phyloP scores from a whole-genome alignment of 1,140 invertebrate genomes.

The Drosophila sucinea region DNA sequence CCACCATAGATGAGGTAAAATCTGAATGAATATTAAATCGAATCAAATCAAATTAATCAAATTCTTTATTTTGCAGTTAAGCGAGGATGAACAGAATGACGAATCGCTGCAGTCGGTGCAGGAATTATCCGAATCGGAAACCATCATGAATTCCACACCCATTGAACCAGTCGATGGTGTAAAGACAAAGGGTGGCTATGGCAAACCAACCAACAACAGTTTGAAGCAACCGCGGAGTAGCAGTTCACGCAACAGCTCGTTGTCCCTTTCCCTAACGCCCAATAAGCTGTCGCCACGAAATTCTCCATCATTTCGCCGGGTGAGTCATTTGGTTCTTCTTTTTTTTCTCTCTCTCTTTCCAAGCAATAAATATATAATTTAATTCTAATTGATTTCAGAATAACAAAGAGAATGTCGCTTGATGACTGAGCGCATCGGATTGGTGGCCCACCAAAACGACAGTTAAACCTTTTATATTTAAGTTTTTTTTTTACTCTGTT shows the following conservation, averaged over 20 bases:
- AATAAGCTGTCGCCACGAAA: constrained; percentile 48
- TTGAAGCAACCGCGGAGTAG: constrained; percentile 38
- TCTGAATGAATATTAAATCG: not conserved
- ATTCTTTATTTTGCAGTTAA: constrained; percentile 38
- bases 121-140: constrained; percentile 71
- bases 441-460: not conserved
- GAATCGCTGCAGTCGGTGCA: constrained; percentile 60
- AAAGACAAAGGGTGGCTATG: constrained; percentile 32
- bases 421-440: constrained; percentile 11
- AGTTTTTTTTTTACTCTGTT: not conserved
- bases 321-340: constrained; percentile 32
- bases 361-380: constrained; percentile 2
- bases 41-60: not conserved
- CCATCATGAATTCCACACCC: constrained; percentile 80
- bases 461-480: constrained; percentile 2
- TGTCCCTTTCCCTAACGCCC: constrained; percentile 60
- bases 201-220: constrained; percentile 37
- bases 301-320: constrained; percentile 58
- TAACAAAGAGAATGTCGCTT: constrained; percentile 75
- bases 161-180: constrained; percentile 50
- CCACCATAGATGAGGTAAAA: constrained; percentile 70
- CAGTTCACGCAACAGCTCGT: constrained; percentile 41
- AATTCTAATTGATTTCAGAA: constrained; percentile 45
- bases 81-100: constrained; percentile 61
- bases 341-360: constrained; percentile 5